Evolutionary conservation across 2,113 vertebrate genomes (phyloP).

Genomic region (Sinocyclocheilus rhinocerous): DNA sequence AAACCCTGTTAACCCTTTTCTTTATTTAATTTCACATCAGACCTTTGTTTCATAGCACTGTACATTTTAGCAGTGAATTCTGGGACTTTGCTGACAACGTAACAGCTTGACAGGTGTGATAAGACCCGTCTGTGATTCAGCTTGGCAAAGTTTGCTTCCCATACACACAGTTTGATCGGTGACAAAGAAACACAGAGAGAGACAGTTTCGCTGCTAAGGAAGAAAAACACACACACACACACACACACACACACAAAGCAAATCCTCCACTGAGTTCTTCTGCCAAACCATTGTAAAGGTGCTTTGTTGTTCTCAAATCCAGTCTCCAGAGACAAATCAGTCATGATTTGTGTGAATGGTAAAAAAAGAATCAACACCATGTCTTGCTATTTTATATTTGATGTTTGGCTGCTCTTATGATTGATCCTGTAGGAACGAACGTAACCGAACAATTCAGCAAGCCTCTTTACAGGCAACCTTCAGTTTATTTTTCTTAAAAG

Average conservation of each 20-base stretch:
- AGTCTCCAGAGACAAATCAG: background rate
- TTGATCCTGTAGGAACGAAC: background rate
- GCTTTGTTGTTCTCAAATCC: background rate
- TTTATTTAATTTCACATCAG: background rate
- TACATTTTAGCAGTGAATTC: background rate
- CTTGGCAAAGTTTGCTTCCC: background rate
- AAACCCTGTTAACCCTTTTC: background rate
- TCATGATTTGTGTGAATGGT: background rate
- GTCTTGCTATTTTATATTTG: background rate
- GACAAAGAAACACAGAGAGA: background rate
- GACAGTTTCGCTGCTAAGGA: background rate
- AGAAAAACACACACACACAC: no score
- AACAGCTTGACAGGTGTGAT: constrained; percentile 27
- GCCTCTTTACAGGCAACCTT: background rate
- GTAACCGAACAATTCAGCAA: background rate
- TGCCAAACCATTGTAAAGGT: constrained; percentile 6
- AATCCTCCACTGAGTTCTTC: background rate
- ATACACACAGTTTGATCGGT: background rate
- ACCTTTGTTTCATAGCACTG: background rate
- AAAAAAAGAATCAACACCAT: background rate
- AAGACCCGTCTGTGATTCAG: background rate
- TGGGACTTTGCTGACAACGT: constrained; percentile 10
- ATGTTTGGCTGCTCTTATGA: background rate
- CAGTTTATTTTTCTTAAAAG: no score
- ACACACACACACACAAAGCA: background rate